Conservation (phyloP, 2,888 invertebrate genomes). For the Epistrophella euchroma region DNA sequence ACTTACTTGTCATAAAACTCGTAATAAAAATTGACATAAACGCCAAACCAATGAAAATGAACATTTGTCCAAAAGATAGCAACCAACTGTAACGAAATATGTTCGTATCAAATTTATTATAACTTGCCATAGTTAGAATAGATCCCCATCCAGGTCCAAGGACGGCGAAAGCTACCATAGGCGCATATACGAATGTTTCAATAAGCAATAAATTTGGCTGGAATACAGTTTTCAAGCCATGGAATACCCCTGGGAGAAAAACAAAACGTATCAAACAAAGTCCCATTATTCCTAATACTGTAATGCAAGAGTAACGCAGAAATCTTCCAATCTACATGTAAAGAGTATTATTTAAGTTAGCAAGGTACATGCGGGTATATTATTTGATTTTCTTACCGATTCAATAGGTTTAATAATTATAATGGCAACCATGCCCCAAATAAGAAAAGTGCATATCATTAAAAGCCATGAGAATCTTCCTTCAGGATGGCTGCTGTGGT, state of each 20-base stretch:
- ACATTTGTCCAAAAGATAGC: conserved; percentile 78
- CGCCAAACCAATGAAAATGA: conserved; percentile 84
- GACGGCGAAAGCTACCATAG: conserved; percentile 66
- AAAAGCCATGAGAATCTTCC: conserved; percentile 66
- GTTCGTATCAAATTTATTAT: conserved; percentile 87
- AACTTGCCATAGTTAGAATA: conserved; percentile 68
- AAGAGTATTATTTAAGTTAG: too few species aligned
- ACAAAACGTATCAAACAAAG: conserved; percentile 73
- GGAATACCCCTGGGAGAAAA: conserved; percentile 43
- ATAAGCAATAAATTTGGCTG: background rate
- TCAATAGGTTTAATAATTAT: conserved; percentile 33
- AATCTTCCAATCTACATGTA: conserved; percentile 81
- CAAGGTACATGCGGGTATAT: too few species aligned
- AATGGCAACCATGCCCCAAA: conserved; percentile 47
- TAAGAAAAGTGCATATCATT: conserved; percentile 48
- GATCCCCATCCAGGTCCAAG: conserved; percentile 73
- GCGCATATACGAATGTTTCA: background rate
- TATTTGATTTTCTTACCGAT: conserved; percentile 5
- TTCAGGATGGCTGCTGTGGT: background rate
- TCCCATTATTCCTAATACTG: conserved; percentile 77
- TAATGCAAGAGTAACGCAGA: conserved; percentile 79
- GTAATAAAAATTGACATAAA: conserved; percentile 79
- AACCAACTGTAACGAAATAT: conserved; percentile 84
- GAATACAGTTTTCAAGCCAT: background rate
- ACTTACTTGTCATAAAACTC: conserved; percentile 77